Base-by-base conservation (phyloP, 2,888 invertebrate genomes). In the Mactromeris polynyma region DNA sequence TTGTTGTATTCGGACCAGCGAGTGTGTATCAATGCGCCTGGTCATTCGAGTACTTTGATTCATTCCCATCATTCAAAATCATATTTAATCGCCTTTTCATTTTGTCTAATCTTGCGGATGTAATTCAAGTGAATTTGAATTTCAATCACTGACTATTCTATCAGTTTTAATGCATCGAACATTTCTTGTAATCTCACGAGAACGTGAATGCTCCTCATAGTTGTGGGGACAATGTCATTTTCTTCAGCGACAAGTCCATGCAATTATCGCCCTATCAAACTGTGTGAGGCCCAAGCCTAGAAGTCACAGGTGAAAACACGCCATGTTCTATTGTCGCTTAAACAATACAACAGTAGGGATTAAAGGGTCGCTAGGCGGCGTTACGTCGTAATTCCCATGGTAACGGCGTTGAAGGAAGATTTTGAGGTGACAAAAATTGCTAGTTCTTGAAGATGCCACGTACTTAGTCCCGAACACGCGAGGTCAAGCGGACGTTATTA, bases 231-330 rank as follows among this genome's bases (percentile, higher is more conserved):
- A 26, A 64, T 26, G 84, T 85, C 88, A 88, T 88, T 83, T 46
- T 69, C 79, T 88, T 77, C 78, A 36, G 79, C 38, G 77, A 36
- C 26, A n/a, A 6, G n/a, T 64, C 26, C 58, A 64, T 64, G 78
- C 78, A 87, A 87, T 87, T 87, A 83, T 38, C 87, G 64, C 46
- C 58, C 78, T 80, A 58, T 77, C 80, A 78, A 82, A 58, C 73
- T n/a, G 54, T 81, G 86, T 86, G 86, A 81, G 86, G 86, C 81
- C 86, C 81, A 77, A 73, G 19, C 69, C 26, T 81, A 36, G 64
- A 51, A 51, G 46, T 31, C n/a, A 21, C 69, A 86, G 69, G 81
- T 81, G 81, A 9, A 36, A 81, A 21, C 73, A 51, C 54, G 73
- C 33, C 31, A 38, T 17, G 51, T 40, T 42, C 82, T 64, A 54